A percentile compares a stretch with the other conserved stretches of the same genome.
phyloP scores from a whole-genome alignment of 2,888 invertebrate genomes.

The Synanthedon andrenaeformis region DNA sequence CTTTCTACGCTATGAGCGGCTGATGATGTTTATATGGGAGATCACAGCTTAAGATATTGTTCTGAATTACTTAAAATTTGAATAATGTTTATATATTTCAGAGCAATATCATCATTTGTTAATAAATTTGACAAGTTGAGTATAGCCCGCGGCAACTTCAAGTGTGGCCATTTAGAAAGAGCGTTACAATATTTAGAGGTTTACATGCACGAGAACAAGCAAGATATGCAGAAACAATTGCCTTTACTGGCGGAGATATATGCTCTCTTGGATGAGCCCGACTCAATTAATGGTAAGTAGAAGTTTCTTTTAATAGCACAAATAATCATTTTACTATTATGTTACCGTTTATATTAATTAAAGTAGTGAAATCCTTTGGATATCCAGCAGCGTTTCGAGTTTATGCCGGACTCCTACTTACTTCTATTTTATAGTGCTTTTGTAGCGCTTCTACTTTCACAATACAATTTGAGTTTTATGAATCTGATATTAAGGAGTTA shows the following conservation, averaged over 20 bases:
- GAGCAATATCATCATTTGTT: conserved; percentile 48
- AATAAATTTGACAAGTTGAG: conserved; percentile 73
- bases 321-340: no score
- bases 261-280: conserved; percentile 88
- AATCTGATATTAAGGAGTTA: no score
- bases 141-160: conserved; percentile 79
- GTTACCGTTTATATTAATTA: no score
- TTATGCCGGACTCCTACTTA: no score
- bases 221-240: conserved; percentile 70
- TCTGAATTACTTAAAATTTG: no score
- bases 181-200: conserved; percentile 81
- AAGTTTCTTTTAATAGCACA: background rate
- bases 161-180: conserved; percentile 80
- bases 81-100: conserved; percentile 11
- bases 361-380: no score
- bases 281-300: conserved; percentile 83
- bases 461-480: no score
- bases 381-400: no score
- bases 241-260: conserved; percentile 83
- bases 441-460: background rate
- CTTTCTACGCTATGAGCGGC: no score
- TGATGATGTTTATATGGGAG: no score
- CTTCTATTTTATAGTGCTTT: no score
- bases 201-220: conserved; percentile 72
- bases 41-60: no score